phyloP scores from a whole-genome alignment of 1,140 invertebrate species.

The Sycophila sp. region DNA sequence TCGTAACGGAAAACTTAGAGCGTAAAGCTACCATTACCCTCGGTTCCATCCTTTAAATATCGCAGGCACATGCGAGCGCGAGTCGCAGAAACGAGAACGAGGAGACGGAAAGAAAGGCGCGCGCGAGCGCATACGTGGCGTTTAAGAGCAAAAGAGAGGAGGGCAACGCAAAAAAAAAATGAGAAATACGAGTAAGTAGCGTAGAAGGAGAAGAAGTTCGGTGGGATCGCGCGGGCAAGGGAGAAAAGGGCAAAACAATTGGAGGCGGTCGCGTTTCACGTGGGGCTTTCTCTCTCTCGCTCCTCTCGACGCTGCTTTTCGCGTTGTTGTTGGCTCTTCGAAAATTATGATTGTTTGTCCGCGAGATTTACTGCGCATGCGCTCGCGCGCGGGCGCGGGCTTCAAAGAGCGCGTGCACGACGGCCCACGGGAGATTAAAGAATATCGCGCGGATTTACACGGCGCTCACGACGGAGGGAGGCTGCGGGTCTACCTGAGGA shows the following conservation, averaged over 20 bases:
- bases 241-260: constrained; percentile 63
- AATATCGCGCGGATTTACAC: constrained; percentile 28
- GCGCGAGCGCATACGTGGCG: not conserved
- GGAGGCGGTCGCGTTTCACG: constrained; percentile 63
- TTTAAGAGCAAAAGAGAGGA: too few species aligned
- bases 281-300: constrained; percentile 41
- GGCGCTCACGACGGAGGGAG: not conserved
- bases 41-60: not conserved
- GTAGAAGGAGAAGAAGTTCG: not conserved
- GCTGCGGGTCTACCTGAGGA: not conserved
- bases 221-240: constrained; percentile 26
- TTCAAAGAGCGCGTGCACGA: too few species aligned
- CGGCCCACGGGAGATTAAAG: constrained; percentile 18
- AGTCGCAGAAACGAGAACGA: not conserved
- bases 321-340: constrained; percentile 60
- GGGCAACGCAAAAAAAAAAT: too few species aligned
- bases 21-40: too few species aligned
- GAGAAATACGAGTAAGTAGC: not conserved
- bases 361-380: constrained; percentile 60
- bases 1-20: not conserved
- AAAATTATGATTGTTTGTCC: constrained; percentile 67
- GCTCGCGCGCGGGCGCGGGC: constrained; percentile 22
- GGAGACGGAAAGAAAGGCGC: not conserved
- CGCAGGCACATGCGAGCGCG: not conserved
- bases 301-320: constrained; percentile 45